A percentile compares a stretch with the other conserved stretches of the same genome.
phyloP scores from a whole-genome alignment of 2,113 vertebrate species.

The Triplophysa rosa region DNA sequence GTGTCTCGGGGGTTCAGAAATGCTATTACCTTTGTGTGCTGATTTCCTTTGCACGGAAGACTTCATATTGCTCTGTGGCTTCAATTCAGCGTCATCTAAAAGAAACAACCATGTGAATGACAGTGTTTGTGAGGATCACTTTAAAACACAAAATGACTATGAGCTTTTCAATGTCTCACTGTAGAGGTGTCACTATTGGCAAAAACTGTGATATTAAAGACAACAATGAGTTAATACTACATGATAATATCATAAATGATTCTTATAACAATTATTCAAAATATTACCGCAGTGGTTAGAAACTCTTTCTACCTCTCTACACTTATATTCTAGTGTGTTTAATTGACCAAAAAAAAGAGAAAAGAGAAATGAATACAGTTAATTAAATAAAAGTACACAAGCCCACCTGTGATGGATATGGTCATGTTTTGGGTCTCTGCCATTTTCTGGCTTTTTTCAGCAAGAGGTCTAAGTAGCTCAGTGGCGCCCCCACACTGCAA shows the following conservation, averaged over 20 bases:
- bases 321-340: too few species aligned
- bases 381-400: background rate
- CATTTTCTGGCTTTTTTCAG: conserved; percentile 50
- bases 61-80: background rate
- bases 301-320: too few species aligned
- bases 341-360: background rate
- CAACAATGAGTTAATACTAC: too few species aligned
- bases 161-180: background rate
- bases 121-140: background rate
- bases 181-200: background rate
- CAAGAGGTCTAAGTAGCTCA: conserved; percentile 61
- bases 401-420: conserved; percentile 50
- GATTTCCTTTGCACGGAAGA: conserved; percentile 1
- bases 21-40: background rate
- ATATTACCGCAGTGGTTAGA: too few species aligned
- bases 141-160: background rate
- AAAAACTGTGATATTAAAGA: too few species aligned
- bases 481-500: conserved; percentile 64
- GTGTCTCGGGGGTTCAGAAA: background rate
- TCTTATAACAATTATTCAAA: too few species aligned
- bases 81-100: conserved; percentile 1
- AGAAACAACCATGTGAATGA: background rate
- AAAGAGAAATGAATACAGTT: too few species aligned
- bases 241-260: too few species aligned
- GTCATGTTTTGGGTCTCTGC: background rate